These are phyloP conservation scores for Psophia crepitans DNA, from an alignment of 2,113 vertebrate genomes.

Conservation along the genomic window DNA sequence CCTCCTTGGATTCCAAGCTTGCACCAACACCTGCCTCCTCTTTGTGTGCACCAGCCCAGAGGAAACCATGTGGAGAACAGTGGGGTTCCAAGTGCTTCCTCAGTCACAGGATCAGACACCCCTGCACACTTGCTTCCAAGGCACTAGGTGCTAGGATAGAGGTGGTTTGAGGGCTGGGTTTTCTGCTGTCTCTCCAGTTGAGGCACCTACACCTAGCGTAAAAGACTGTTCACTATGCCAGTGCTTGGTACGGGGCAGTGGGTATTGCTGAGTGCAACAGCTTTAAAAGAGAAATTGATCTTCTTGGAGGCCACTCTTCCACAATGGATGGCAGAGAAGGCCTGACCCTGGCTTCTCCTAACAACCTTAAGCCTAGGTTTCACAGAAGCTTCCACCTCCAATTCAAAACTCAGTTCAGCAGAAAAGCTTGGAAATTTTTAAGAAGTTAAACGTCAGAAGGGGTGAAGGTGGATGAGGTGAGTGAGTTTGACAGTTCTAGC, in stretches of 20 bases:
- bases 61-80: not conserved
- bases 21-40: not conserved
- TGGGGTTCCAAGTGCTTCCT: not conserved
- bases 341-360: not conserved
- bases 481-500: not conserved
- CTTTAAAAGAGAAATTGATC: not conserved
- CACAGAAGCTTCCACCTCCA: not conserved
- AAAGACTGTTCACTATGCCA: not conserved
- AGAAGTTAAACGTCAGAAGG: not conserved
- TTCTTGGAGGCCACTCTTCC: not conserved
- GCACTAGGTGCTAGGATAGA: not conserved
- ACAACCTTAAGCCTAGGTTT: not conserved
- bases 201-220: not conserved
- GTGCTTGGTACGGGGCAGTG: not conserved
- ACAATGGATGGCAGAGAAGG: accelerated
- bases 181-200: not conserved
- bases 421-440: not conserved
- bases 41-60: not conserved
- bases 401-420: not conserved
- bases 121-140: not conserved
- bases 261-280: not conserved
- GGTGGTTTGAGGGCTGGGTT: not conserved
- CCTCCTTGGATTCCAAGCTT: not conserved
- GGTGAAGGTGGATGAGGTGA: not conserved
- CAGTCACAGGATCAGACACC: not conserved